These are phyloP conservation scores for Megatriorchis doriae DNA, from an alignment of 2,113 vertebrate species.

Conservation along the genomic window DNA sequence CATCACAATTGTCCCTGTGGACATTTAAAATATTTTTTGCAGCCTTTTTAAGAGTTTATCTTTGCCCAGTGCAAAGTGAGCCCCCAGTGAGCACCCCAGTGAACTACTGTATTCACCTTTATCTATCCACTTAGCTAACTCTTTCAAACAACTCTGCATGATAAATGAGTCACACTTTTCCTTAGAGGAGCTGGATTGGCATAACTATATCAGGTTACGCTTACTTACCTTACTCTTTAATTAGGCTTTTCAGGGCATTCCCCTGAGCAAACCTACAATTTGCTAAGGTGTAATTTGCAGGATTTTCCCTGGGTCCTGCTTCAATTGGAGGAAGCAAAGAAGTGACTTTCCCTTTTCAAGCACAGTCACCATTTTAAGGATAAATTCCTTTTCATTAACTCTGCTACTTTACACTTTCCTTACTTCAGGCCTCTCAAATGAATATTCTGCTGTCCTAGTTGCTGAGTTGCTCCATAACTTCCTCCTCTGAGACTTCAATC, in stretches of 20 bases:
- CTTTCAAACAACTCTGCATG: neutral
- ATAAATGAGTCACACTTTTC: neutral
- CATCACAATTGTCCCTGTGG: neutral
- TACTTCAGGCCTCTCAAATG: constrained; percentile 10
- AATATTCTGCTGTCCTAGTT: constrained; percentile 40
- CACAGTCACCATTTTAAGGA: neutral
- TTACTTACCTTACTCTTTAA: constrained; percentile 19
- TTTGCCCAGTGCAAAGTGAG: neutral
- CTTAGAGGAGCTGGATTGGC: neutral
- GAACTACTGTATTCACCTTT: neutral
- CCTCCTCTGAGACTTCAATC: neutral
- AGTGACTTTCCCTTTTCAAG: neutral
- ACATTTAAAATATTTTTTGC: neutral
- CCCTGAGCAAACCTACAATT: neutral
- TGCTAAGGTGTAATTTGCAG: neutral
- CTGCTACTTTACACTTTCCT: neutral
- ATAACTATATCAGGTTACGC: neutral
- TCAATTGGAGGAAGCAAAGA: neutral
- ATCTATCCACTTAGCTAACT: neutral
- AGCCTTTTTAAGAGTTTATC: neutral
- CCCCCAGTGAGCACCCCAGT: neutral
- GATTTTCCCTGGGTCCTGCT: neutral
- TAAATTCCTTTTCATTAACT: constrained; percentile 37
- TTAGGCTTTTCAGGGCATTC: constrained; percentile 15
- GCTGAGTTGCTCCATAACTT: neutral